Percentiles rank a stretch among this genome's conserved stretches.
Evolutionary conservation across 2,888 invertebrate species (phyloP).

Genomic region (Atherix ibis): DNA sequence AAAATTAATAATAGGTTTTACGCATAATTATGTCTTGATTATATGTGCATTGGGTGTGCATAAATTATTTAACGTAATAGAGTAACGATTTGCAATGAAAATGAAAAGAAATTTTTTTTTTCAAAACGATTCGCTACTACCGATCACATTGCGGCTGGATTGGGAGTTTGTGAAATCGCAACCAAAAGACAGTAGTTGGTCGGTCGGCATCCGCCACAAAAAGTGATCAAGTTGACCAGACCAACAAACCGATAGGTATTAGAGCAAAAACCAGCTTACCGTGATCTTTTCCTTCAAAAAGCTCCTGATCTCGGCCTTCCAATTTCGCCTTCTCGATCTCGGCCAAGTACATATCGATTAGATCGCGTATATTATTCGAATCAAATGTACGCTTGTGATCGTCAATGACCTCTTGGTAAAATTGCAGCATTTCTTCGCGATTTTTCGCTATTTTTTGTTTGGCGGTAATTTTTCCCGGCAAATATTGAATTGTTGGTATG

Average conservation of each 20-base stretch:
- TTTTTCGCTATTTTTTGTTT: conserved; percentile 48
- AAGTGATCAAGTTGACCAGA: too few relatives aligned
- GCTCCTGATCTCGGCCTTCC: conserved; percentile 52
- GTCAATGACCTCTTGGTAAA: conserved; percentile 70
- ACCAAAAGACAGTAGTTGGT: too few relatives aligned
- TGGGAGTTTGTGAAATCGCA: too few relatives aligned
- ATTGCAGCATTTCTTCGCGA: conserved; percentile 68
- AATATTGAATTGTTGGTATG: conserved; percentile 57
- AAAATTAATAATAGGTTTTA: conserved; percentile 1
- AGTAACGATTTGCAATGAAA: too few relatives aligned
- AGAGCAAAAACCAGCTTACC: conserved; percentile 52
- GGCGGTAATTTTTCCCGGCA: conserved; percentile 45
- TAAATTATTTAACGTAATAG: too few relatives aligned
- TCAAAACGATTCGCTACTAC: too few relatives aligned
- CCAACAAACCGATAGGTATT: too few relatives aligned
- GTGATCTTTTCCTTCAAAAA: conserved; percentile 76
- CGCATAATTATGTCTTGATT: too few relatives aligned
- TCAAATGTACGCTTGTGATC: conserved; percentile 65
- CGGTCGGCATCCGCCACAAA: too few relatives aligned
- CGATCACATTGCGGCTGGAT: too few relatives aligned
- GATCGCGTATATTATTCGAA: conserved; percentile 57
- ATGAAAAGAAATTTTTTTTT: too few relatives aligned
- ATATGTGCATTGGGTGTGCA: too few relatives aligned
- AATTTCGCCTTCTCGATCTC: conserved; percentile 71
- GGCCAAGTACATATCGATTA: conserved; percentile 70